Evolutionary conservation across 2,113 vertebrate genomes (phyloP).

Genomic region (Ceyx melanurus): DNA sequence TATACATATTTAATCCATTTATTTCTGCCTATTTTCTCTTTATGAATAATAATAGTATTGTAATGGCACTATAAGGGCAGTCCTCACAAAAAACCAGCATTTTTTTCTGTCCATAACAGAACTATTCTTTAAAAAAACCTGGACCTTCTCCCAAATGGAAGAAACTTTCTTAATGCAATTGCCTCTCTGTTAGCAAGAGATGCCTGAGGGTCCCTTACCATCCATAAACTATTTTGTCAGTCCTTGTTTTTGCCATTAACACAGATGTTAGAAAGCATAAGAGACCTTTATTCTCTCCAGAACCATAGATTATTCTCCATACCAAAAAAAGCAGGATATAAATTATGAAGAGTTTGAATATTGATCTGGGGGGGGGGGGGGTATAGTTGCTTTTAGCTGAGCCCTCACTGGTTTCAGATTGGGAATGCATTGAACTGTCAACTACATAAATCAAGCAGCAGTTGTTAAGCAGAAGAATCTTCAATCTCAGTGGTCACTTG

Average conservation of each 20-base stretch:
- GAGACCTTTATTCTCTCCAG: background rate
- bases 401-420: background rate
- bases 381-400: constrained; percentile 19
- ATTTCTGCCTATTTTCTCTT: background rate
- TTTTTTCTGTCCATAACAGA: background rate
- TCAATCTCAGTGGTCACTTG: background rate
- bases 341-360: constrained; percentile 33
- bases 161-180: background rate
- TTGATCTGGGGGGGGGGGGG: background rate
- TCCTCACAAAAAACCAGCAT: background rate
- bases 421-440: constrained; percentile 29
- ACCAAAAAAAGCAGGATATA: constrained; percentile 22
- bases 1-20: background rate
- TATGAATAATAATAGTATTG: background rate
- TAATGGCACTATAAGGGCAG: background rate
- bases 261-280: background rate
- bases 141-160: background rate
- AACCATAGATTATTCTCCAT: background rate
- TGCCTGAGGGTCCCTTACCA: background rate
- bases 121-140: background rate
- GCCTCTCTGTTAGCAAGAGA: background rate
- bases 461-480: background rate
- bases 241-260: background rate
- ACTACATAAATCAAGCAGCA: background rate
- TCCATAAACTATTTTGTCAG: background rate